Percentiles rank a stretch among this genome's conserved stretches.
Conservation (phyloP, 1,140 invertebrate genomes). For the Pachypeltis micranthus region DNA sequence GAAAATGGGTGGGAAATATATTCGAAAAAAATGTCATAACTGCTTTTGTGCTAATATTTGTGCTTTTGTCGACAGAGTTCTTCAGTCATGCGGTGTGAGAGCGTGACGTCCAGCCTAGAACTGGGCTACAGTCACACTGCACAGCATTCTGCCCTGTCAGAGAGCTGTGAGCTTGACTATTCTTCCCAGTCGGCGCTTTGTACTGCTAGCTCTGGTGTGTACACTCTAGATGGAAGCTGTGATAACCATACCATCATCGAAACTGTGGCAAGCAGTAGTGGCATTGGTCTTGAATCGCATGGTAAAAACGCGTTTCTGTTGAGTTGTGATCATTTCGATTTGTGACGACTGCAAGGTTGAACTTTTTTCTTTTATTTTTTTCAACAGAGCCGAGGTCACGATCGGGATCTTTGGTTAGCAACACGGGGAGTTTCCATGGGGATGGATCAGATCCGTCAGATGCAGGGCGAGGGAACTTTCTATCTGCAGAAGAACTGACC, state of each 20-base stretch:
- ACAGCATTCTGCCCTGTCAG: conserved; percentile 62
- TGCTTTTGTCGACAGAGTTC: conserved; percentile 9
- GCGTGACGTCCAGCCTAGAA: conserved; percentile 60
- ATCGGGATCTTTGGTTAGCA: conserved; percentile 63
- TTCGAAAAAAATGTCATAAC: not conserved
- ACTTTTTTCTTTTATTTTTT: conserved; percentile 5
- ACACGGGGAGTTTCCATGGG: conserved; percentile 62
- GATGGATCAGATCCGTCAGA: conserved; percentile 73
- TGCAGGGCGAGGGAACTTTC: conserved; percentile 49
- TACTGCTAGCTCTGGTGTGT: conserved; percentile 25
- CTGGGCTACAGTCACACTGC: conserved; percentile 69
- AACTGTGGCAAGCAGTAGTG: conserved; percentile 38
- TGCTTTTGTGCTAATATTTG: conserved; percentile 10
- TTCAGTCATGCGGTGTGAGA: conserved; percentile 39
- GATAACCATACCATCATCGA: conserved; percentile 34
- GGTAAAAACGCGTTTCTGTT: conserved; percentile 12
- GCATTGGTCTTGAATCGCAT: conserved; percentile 34
- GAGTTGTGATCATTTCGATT: not conserved
- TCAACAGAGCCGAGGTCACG: conserved; percentile 36
- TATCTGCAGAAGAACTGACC: conserved; percentile 66
- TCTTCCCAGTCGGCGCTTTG: conserved; percentile 37
- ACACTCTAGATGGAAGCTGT: conserved; percentile 35
- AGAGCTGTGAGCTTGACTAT: conserved; percentile 43
- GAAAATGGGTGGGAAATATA: not conserved
- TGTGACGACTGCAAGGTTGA: too few species aligned